A percentile compares a stretch with the other conserved stretches of the same genome.
These are phyloP conservation scores for Drosophila nannoptera DNA, from an alignment of 1,140 invertebrate species.

Conservation along the genomic window DNA sequence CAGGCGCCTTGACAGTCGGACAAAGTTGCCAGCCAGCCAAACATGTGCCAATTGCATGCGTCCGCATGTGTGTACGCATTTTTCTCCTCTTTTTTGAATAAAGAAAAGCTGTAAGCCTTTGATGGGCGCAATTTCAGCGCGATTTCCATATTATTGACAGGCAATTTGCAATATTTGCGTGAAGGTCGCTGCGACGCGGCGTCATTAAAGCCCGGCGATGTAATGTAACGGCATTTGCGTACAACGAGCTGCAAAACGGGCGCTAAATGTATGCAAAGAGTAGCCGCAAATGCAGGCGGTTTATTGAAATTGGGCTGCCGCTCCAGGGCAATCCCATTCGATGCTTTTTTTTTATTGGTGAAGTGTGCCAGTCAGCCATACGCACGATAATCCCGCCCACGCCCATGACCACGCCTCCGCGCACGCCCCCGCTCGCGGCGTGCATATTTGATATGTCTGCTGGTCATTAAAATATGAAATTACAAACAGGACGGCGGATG, in stretches of 20 bases:
- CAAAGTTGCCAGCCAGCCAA: constrained; percentile 21
- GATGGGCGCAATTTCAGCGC: constrained; percentile 40
- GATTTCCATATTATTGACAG: constrained; percentile 56
- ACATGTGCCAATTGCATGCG: neutral
- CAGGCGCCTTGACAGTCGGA: constrained; percentile 36
- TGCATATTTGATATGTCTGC: constrained; percentile 49
- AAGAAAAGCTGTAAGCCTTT: constrained; percentile 39
- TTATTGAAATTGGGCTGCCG: constrained; percentile 12
- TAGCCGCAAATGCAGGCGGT: constrained; percentile 8
- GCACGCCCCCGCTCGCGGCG: neutral
- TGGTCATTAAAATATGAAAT: constrained; percentile 60
- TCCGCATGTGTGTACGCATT: neutral
- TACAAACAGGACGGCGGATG: constrained; percentile 33
- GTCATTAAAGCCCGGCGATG: constrained; percentile 33
- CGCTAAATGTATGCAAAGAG: constrained; percentile 23
- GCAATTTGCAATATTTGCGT: constrained; percentile 50
- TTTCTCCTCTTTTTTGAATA: constrained; percentile 17
- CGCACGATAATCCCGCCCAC: neutral
- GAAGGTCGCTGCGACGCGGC: constrained; percentile 25
- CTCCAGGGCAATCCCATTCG: neutral
- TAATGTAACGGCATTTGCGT: constrained; percentile 37
- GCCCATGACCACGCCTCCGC: too few relatives aligned
- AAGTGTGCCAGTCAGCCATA: neutral
- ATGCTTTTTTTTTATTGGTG: neutral
- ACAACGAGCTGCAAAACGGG: constrained; percentile 14